These are phyloP conservation scores for Lamellibrachia columna DNA, from an alignment of 2,888 invertebrate species.

Conservation along the genomic window DNA sequence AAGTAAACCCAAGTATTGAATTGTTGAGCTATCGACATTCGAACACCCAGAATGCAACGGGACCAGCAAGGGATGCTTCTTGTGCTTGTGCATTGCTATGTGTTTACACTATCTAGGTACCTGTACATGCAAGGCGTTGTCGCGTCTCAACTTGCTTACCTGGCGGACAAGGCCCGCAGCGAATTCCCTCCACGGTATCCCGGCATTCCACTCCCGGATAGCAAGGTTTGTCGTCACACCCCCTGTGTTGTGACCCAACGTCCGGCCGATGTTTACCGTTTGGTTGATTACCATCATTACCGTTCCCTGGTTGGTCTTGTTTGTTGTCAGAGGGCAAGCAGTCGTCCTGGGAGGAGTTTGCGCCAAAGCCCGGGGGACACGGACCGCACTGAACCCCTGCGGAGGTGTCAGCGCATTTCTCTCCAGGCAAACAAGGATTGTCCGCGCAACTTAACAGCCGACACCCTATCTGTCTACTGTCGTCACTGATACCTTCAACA, in stretches of 20 bases:
- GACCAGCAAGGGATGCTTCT: too few relatives aligned
- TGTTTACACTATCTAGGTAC: too few relatives aligned
- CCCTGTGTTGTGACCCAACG: background rate
- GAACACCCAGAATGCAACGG: too few relatives aligned
- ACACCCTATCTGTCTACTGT: conserved; percentile 54
- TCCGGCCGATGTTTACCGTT: background rate
- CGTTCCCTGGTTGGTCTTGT: background rate
- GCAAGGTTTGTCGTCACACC: conserved; percentile 6
- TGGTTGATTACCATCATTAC: background rate
- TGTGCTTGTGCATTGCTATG: too few relatives aligned
- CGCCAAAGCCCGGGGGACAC: conserved; percentile 71
- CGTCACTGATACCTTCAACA: conserved; percentile 68
- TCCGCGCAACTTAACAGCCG: conserved; percentile 37
- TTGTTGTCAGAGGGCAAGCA: background rate
- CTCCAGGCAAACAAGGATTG: conserved; percentile 53
- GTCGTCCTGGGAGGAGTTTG: conserved; percentile 9
- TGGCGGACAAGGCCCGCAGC: background rate
- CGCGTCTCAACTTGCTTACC: background rate
- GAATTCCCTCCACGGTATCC: background rate
- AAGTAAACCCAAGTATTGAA: too few relatives aligned
- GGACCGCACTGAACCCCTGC: conserved; percentile 37
- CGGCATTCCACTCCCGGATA: background rate
- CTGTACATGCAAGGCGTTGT: too few relatives aligned
- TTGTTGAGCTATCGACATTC: too few relatives aligned
- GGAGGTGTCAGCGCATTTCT: conserved; percentile 37